phyloP scores from a whole-genome alignment of 1,140 invertebrate genomes.

The Nilaparvata lugens region DNA sequence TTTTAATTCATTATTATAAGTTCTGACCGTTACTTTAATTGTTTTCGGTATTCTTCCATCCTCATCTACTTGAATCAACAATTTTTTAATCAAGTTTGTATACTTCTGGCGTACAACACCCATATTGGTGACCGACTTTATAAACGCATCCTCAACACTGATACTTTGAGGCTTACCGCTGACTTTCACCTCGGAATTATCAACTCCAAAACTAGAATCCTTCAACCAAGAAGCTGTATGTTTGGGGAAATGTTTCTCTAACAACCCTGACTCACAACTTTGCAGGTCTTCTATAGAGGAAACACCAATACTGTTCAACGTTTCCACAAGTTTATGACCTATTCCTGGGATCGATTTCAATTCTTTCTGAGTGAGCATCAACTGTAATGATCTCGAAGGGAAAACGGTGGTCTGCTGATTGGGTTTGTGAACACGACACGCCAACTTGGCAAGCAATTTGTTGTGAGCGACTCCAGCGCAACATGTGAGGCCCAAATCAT shows the following conservation, averaged over 20 bases:
- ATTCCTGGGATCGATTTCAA: slow-evolving; percentile 60
- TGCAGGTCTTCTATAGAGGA: slow-evolving; percentile 54
- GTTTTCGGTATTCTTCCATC: slow-evolving; percentile 65
- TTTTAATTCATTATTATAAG: slow-evolving; percentile 46
- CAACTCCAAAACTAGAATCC: slow-evolving; percentile 58
- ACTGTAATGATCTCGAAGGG: slow-evolving; percentile 48
- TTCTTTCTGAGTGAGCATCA: slow-evolving; percentile 50
- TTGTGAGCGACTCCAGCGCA: slow-evolving; percentile 77
- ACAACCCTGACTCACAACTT: slow-evolving; percentile 43
- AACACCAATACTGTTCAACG: slow-evolving; percentile 52
- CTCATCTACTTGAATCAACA: slow-evolving; percentile 57
- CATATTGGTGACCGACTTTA: slow-evolving; percentile 49
- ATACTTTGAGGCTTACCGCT: slow-evolving; percentile 58
- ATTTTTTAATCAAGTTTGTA: slow-evolving; percentile 50
- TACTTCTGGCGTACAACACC: slow-evolving; percentile 61
- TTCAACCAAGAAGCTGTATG: slow-evolving; percentile 57
- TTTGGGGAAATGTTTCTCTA: slow-evolving; percentile 49
- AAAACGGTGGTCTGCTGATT: slow-evolving; percentile 71
- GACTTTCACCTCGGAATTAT: slow-evolving; percentile 55
- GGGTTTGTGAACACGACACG: slow-evolving; percentile 60
- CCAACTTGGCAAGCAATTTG: slow-evolving; percentile 72
- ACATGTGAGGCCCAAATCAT: slow-evolving; percentile 59
- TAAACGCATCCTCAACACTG: slow-evolving; percentile 65
- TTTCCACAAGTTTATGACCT: slow-evolving; percentile 52
- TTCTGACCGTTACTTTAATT: slow-evolving; percentile 60